Evolutionary conservation across 2,113 vertebrate genomes (phyloP), one percentile per base, ranked within the genome.

Genomic region (Xenotilapia longispinis): DNA sequence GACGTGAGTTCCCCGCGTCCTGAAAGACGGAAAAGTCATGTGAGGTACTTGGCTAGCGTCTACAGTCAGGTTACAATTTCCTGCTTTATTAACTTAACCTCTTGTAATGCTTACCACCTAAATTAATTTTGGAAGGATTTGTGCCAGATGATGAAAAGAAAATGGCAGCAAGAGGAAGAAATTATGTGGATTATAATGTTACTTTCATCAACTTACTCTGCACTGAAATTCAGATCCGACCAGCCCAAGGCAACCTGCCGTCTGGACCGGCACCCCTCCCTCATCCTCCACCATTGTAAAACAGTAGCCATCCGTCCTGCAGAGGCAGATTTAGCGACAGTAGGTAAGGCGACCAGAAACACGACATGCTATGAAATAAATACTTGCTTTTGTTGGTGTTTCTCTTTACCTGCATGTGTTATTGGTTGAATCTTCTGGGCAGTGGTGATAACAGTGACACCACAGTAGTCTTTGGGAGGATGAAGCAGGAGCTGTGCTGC

Each of bases 221-320:
- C 98, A 99, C 88, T 99, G 98, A 94, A 99, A 99, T 91, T 98
- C 98, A 0, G 98, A 99, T 54, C 98, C 98, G 21, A 96, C 97
- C 55, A 97, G 94, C 68, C 97, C 97, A 58, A 99, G 96, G 88
- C 98, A 99, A 33, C 98, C 98, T 11, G 98, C 98, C n/a, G 97
- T 98, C 57, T 98, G 92, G 36, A 98, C 92, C 31, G 97, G 96
- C 31, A 96, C 95, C 17, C 98, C 98, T 0, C 97, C 97, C 55
- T 98, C 98, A 91, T 99, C 98, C 95, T 99, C 97, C 94, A 99
- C 97, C 96, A 99, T 98, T 4, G 98, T 98, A 94, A 99, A 99
- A 95, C 98, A 99, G 93, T 97, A 98, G 55, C 98, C 98, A 89
- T 99, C 97, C 3, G 98, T 99, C 95, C 98, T 99, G 90, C 10